Evolutionary conservation across 2,888 invertebrate genomes (phyloP).

Genomic region (Baronia brevicornis): DNA sequence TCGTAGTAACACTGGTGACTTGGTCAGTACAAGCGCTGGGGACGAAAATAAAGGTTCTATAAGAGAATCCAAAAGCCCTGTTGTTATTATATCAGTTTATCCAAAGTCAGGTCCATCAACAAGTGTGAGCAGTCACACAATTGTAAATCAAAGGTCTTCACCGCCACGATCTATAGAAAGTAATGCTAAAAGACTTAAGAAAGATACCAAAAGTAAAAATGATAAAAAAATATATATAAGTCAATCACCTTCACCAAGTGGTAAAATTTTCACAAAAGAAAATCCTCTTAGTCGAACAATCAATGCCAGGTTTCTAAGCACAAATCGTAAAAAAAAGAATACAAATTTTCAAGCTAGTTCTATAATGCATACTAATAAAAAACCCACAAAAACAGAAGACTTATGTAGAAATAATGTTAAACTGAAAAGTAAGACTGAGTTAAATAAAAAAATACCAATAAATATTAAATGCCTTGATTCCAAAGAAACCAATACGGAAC

Average conservation of each 20-base stretch:
- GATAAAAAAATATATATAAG: constrained; percentile 11
- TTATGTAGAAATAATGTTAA: constrained; percentile 11
- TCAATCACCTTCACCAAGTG: constrained; percentile 20
- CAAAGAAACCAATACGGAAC: constrained; percentile 31
- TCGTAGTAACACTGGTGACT: constrained; percentile 12
- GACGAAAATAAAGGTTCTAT: constrained; percentile 18
- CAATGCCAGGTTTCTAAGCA: constrained; percentile 10
- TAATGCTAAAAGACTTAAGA: neutral
- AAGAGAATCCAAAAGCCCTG: constrained; percentile 36
- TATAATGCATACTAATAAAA: constrained; percentile 3
- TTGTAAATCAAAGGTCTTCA: constrained; percentile 16
- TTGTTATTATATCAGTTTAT: constrained; percentile 62
- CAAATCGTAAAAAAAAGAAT: constrained; percentile 9
- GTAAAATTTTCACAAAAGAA: constrained; percentile 16
- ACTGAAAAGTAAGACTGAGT: constrained; percentile 13
- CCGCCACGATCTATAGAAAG: constrained; percentile 1
- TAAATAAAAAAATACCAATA: constrained; percentile 11
- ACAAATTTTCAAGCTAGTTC: constrained; percentile 1
- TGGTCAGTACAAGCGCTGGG: constrained; percentile 14
- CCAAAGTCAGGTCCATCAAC: constrained; percentile 34
- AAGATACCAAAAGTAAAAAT: constrained; percentile 8
- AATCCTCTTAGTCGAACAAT: constrained; percentile 16
- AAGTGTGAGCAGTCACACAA: constrained; percentile 19
- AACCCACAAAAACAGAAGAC: constrained; percentile 7
- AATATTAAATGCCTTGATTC: constrained; percentile 15